These are phyloP conservation scores for Hedychridium roseum DNA, from an alignment of 2,888 invertebrate species.

Conservation along the genomic window DNA sequence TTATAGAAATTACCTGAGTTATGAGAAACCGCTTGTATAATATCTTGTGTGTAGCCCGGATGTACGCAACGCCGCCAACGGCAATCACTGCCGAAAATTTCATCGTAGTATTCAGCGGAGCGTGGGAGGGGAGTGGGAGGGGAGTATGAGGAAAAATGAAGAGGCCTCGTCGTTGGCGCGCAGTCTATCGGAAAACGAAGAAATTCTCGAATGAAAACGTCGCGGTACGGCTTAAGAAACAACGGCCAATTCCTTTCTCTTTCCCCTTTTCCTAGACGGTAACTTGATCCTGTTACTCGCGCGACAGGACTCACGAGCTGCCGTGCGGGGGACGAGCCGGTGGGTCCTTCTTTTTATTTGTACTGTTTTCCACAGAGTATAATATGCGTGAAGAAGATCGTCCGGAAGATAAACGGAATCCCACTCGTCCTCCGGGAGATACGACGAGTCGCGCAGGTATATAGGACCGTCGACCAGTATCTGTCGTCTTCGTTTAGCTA, in stretches of 20 bases:
- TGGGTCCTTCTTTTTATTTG: constrained; percentile 35
- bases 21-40: no score
- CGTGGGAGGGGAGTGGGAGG: background rate
- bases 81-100: no score
- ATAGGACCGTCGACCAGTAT: constrained; percentile 32
- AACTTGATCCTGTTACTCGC: constrained; percentile 62
- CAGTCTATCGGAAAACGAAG: constrained; percentile 32
- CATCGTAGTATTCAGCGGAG: no score
- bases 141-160: background rate
- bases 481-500: no score
- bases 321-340: constrained; percentile 27
- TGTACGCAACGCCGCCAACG: no score
- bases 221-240: constrained; percentile 22
- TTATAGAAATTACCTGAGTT: no score
- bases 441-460: constrained; percentile 42
- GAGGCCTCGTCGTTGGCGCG: constrained; percentile 9
- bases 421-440: no score
- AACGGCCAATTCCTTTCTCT: constrained; percentile 19
- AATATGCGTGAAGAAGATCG: constrained; percentile 60
- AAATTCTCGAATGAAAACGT: constrained; percentile 32
- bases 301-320: constrained; percentile 46
- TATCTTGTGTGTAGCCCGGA: no score
- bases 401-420: constrained; percentile 54
- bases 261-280: constrained; percentile 48
- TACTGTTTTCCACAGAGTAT: constrained; percentile 50